phyloP scores from a whole-genome alignment of 2,888 invertebrate genomes.

The Tenthredo scrophulariae region DNA sequence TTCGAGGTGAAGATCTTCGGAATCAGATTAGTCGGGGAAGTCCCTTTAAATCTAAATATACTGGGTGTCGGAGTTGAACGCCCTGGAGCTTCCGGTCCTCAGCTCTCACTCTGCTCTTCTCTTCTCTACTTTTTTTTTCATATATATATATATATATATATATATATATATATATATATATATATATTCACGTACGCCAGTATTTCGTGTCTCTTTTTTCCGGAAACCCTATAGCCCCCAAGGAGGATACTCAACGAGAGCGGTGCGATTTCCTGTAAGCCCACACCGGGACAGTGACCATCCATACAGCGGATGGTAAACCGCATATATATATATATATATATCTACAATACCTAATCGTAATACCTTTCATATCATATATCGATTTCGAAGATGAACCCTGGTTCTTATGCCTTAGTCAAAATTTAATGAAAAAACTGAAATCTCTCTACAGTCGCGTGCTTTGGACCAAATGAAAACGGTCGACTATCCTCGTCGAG shows the following conservation, averaged over 20 bases:
- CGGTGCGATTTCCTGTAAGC: slow-evolving; percentile 75
- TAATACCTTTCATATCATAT: background rate
- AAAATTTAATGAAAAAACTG: background rate
- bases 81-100: slow-evolving; percentile 75
- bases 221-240: slow-evolving; percentile 76
- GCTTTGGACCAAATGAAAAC: slow-evolving; percentile 28
- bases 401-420: background rate
- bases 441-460: background rate
- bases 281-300: slow-evolving; percentile 58
- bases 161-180: background rate
- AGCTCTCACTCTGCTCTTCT: slow-evolving; percentile 58
- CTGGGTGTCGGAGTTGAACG: slow-evolving; percentile 73
- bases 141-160: background rate
- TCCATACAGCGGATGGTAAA: slow-evolving; percentile 74
- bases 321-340: slow-evolving; percentile 63
- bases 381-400: background rate
- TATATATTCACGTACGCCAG: background rate
- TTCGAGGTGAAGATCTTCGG: slow-evolving; percentile 52
- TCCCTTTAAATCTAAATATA: slow-evolving; percentile 75
- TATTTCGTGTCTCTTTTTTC: slow-evolving; percentile 56
- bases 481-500: background rate
- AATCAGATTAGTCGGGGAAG: slow-evolving; percentile 65
- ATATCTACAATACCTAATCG: background rate
- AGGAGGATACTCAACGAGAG: slow-evolving; percentile 71
- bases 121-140: slow-evolving; percentile 28